phyloP scores from a whole-genome alignment of 1,140 invertebrate species.

The Cyrtorhinus lividipennis region DNA sequence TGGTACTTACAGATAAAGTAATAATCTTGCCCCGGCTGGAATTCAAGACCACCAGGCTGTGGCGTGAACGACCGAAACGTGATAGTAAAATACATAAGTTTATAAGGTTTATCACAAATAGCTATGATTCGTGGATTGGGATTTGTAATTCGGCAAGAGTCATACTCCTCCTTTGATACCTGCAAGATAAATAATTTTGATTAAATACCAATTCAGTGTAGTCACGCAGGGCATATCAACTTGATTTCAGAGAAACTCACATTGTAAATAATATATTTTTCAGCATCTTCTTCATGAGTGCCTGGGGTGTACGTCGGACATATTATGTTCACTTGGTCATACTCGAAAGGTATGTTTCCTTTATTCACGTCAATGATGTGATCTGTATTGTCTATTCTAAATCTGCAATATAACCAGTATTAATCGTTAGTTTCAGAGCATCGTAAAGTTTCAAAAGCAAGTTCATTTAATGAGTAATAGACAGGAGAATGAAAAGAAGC shows the following conservation, averaged over 20 bases:
- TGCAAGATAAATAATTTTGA: conserved; percentile 31
- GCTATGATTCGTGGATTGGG: conserved; percentile 83
- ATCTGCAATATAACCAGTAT: conserved; percentile 61
- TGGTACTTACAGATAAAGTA: conserved; percentile 77
- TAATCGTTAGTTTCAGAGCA: no score
- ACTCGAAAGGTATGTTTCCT: conserved; percentile 82
- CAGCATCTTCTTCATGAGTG: conserved; percentile 74
- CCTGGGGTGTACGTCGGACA: conserved; percentile 81
- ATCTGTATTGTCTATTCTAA: conserved; percentile 93
- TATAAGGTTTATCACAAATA: conserved; percentile 87
- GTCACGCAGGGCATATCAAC: no score
- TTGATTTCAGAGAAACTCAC: conserved; percentile 40
- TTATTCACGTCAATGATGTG: conserved; percentile 94
- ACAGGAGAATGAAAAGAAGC: no score
- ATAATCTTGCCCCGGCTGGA: conserved; percentile 86
- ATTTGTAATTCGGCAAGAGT: conserved; percentile 89
- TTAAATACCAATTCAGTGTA: no score
- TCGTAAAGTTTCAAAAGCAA: no score
- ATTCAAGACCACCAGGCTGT: conserved; percentile 85
- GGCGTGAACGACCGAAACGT: conserved; percentile 92
- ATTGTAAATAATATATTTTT: conserved; percentile 94
- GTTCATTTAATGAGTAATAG: no score
- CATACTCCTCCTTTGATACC: conserved; percentile 87
- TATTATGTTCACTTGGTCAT: conserved; percentile 90
- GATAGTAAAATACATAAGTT: conserved; percentile 90